Evolutionary conservation across 2,888 invertebrate species (phyloP).

Genomic region (Polietes domitor): DNA sequence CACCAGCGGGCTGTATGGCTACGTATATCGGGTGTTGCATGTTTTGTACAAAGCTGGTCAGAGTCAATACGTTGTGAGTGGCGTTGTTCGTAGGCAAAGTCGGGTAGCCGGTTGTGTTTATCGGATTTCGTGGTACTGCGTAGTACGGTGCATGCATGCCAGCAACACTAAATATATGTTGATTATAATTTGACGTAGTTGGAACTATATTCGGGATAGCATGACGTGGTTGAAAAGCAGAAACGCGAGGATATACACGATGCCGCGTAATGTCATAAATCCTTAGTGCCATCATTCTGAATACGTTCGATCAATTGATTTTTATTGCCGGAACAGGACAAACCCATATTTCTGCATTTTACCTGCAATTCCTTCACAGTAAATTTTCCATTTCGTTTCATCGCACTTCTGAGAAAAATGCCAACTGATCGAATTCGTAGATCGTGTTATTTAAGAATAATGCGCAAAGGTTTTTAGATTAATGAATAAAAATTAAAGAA

Average conservation of each 20-base stretch:
- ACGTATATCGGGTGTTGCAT: not conserved
- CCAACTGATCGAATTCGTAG: too few species aligned
- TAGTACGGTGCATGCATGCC: not conserved
- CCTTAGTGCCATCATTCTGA: not conserved
- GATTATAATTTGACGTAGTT: too few species aligned
- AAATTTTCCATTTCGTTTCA: conserved; percentile 33
- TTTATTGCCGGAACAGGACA: not conserved
- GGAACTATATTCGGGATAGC: too few species aligned
- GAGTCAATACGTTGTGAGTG: not conserved
- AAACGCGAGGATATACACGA: too few species aligned
- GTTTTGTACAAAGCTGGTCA: not conserved
- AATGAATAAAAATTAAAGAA: too few species aligned
- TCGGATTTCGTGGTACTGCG: too few species aligned
- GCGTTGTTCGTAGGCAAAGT: not conserved
- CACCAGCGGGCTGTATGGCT: too few species aligned
- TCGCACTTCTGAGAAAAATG: conserved; percentile 46
- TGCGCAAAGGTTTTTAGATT: too few species aligned
- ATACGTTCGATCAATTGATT: conserved; percentile 41
- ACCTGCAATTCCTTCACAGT: conserved; percentile 36
- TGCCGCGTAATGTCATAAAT: too few species aligned
- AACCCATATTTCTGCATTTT: not conserved
- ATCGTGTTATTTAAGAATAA: too few species aligned
- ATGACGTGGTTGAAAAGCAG: too few species aligned
- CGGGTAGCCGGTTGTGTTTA: too few species aligned
- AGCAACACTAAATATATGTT: not conserved